These are phyloP conservation scores for Syngnathus floridae DNA, from an alignment of 2,113 vertebrate genomes.

Conservation along the genomic window DNA sequence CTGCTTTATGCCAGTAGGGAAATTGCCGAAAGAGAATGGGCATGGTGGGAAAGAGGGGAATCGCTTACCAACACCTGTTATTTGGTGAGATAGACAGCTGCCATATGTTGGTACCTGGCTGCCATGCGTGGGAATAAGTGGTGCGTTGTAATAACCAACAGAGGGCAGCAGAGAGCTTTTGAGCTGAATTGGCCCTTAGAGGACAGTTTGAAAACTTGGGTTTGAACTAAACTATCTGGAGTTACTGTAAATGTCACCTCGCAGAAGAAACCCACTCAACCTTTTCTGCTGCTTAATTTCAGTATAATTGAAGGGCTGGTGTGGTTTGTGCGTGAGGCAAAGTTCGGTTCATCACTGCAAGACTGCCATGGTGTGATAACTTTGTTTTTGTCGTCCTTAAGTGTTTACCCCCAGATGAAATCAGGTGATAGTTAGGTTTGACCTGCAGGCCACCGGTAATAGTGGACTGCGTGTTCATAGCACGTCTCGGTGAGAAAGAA, in stretches of 20 bases:
- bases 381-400: slow-evolving; percentile 54
- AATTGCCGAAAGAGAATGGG: slow-evolving; percentile 40
- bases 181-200: slow-evolving; percentile 23
- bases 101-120: slow-evolving; percentile 48
- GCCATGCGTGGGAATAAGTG: slow-evolving; percentile 9
- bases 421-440: slow-evolving; percentile 51
- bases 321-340: slow-evolving; percentile 12
- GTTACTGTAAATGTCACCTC: slow-evolving; percentile 26
- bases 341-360: slow-evolving; percentile 9
- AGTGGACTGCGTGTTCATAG: slow-evolving; percentile 50
- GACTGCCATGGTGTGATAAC: slow-evolving; percentile 8
- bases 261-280: slow-evolving; percentile 30
- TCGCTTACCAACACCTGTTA: slow-evolving; percentile 54
- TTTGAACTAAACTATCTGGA: slow-evolving; percentile 6
- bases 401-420: slow-evolving; percentile 33
- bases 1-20: slow-evolving; percentile 40
- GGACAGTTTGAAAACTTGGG: slow-evolving; percentile 11
- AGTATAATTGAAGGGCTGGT: slow-evolving; percentile 3
- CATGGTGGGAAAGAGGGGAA: slow-evolving; percentile 27
- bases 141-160: slow-evolving; percentile 43
- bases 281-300: slow-evolving; percentile 4
- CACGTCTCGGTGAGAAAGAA: slow-evolving; percentile 60
- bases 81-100: slow-evolving; percentile 56
- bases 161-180: slow-evolving; percentile 70
- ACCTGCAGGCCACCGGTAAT: slow-evolving; percentile 65